These are phyloP conservation scores for Seira musarum DNA, from an alignment of 2,888 invertebrate genomes.

Conservation along the genomic window DNA sequence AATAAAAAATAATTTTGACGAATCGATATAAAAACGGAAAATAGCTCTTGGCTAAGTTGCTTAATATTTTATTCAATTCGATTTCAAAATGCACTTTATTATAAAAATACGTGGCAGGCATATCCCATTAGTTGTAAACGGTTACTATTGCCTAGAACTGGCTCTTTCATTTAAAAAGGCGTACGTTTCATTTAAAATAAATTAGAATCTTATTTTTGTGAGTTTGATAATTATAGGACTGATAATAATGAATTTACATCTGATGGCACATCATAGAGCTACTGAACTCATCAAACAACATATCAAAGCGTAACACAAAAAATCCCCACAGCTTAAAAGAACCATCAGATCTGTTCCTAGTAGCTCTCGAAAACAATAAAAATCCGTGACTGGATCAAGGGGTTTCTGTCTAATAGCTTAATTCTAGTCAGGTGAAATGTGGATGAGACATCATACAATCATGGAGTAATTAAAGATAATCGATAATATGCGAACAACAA, in stretches of 20 bases:
- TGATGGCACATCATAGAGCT: not conserved
- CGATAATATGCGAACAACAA: constrained; percentile 13
- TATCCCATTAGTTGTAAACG: too few species aligned
- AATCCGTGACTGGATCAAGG: constrained; percentile 39
- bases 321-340: not conserved
- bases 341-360: not conserved
- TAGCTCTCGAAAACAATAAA: constrained; percentile 1
- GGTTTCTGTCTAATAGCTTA: constrained; percentile 35
- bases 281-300: constrained; percentile 10
- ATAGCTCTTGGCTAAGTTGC: too few species aligned
- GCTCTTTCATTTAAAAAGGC: not conserved
- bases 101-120: too few species aligned
- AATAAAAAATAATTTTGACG: too few species aligned
- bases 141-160: too few species aligned
- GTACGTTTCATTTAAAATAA: not conserved
- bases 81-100: too few species aligned
- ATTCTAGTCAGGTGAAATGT: constrained; percentile 23
- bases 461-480: constrained; percentile 36
- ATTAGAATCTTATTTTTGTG: not conserved
- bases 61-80: too few species aligned
- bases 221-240: constrained; percentile 1
- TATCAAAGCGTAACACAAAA: not conserved
- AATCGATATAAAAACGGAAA: too few species aligned
- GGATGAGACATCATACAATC: constrained; percentile 2
- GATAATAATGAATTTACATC: not conserved